These are phyloP conservation scores for Thecophora atra DNA, from an alignment of 2,888 invertebrate genomes.

Conservation along the genomic window DNA sequence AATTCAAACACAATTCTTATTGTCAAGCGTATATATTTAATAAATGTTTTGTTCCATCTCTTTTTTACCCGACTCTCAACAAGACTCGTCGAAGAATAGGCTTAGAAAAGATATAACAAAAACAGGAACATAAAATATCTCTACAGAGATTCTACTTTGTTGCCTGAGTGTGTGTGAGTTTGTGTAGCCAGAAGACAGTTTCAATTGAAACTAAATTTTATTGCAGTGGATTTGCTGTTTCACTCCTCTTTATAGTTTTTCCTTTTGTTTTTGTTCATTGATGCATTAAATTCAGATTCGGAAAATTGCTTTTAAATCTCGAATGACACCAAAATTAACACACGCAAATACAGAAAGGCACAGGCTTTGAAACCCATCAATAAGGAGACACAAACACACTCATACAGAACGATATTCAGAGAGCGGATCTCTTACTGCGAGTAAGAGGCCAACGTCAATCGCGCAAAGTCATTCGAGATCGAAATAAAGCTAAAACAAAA, in stretches of 20 bases:
- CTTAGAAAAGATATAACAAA: too few relatives aligned
- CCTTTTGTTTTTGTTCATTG: conserved; percentile 21
- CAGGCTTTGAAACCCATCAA: too few relatives aligned
- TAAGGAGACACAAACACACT: conserved; percentile 12
- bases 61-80: not conserved
- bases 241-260: not conserved
- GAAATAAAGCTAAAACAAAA: conserved; percentile 14
- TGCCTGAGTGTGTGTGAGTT: not conserved
- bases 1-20: conserved; percentile 22
- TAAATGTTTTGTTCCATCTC: conserved; percentile 12
- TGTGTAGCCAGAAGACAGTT: conserved; percentile 5
- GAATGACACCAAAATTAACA: conserved; percentile 29
- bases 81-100: too few relatives aligned
- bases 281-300: conserved; percentile 38
- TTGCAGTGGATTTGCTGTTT: conserved; percentile 17
- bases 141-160: not conserved
- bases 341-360: not conserved
- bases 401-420: not conserved
- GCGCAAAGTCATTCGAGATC: conserved; percentile 22
- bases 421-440: too few relatives aligned
- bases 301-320: conserved; percentile 36
- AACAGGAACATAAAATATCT: too few relatives aligned
- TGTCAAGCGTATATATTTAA: conserved; percentile 31
- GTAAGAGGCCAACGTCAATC: conserved; percentile 13
- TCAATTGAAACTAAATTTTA: conserved; percentile 35